Conservation (phyloP, 2,888 invertebrate genomes). For the Sericinus montela region DNA sequence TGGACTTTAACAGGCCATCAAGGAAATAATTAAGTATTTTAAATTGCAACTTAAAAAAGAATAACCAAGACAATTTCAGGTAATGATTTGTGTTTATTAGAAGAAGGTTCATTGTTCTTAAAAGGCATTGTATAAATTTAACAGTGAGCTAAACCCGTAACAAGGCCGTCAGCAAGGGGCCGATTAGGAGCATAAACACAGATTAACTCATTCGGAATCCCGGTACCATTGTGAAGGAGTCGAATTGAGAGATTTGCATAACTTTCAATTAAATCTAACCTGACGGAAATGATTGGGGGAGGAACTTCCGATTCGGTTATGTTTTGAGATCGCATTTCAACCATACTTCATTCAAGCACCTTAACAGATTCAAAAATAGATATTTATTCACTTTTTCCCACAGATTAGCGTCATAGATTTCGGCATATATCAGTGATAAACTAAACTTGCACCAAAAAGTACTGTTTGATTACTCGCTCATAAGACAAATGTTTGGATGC, state of each 20-base stretch:
- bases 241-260: constrained; percentile 78
- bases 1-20: too few species aligned
- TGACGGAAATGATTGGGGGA: constrained; percentile 71
- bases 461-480: too few species aligned
- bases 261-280: constrained; percentile 77
- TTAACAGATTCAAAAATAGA: neutral
- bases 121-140: constrained; percentile 73
- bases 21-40: too few species aligned
- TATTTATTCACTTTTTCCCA: too few species aligned
- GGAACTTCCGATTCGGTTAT: constrained; percentile 52
- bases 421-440: too few species aligned
- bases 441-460: too few species aligned
- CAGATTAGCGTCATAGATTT: too few species aligned
- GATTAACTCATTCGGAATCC: constrained; percentile 79
- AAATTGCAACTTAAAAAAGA: constrained; percentile 3
- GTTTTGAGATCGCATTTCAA: constrained; percentile 27
- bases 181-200: constrained; percentile 77
- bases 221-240: constrained; percentile 75
- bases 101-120: constrained; percentile 61
- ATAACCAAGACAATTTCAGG: constrained; percentile 46
- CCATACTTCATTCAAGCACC: neutral
- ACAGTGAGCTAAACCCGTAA: constrained; percentile 70
- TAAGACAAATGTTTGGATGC: too few species aligned
- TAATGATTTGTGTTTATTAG: constrained; percentile 40
- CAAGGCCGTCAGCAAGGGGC: constrained; percentile 71